Conservation (phyloP, 2,888 invertebrate genomes). For the Escarpia spicata region DNA sequence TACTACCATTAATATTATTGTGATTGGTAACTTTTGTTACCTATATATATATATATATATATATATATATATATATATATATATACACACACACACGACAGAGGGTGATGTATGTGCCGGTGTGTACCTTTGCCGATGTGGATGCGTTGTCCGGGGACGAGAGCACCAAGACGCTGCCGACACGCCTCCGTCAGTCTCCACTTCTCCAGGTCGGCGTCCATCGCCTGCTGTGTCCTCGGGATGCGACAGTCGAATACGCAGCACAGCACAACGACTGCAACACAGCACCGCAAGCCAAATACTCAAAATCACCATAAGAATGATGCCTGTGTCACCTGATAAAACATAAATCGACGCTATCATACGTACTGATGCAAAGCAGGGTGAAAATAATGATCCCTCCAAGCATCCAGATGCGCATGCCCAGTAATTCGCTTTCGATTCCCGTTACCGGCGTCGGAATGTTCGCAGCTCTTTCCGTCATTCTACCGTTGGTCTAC, state of each 20-base stretch:
- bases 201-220: conserved; percentile 87
- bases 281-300: too few species aligned
- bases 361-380: conserved; percentile 34
- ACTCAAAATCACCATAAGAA: too few species aligned
- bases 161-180: not conserved
- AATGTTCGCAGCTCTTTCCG: not conserved
- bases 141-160: not conserved
- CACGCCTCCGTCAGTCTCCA: not conserved
- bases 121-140: not conserved
- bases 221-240: conserved; percentile 93
- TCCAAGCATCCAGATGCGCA: conserved; percentile 40
- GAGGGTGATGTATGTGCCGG: not conserved
- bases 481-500: not conserved
- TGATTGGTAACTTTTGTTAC: too few species aligned
- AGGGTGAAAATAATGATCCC: conserved; percentile 31
- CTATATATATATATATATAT: too few species aligned
- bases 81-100: not conserved
- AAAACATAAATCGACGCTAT: not conserved
- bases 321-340: not conserved
- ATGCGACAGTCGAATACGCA: conserved; percentile 91
- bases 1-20: too few species aligned
- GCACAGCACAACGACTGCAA: conserved; percentile 83
- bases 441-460: conserved; percentile 7
- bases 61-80: not conserved
- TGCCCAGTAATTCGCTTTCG: conserved; percentile 37